Base-by-base conservation (phyloP, 2,797 vertebrate species). In the Gymnoscopelus braueri region DNA sequence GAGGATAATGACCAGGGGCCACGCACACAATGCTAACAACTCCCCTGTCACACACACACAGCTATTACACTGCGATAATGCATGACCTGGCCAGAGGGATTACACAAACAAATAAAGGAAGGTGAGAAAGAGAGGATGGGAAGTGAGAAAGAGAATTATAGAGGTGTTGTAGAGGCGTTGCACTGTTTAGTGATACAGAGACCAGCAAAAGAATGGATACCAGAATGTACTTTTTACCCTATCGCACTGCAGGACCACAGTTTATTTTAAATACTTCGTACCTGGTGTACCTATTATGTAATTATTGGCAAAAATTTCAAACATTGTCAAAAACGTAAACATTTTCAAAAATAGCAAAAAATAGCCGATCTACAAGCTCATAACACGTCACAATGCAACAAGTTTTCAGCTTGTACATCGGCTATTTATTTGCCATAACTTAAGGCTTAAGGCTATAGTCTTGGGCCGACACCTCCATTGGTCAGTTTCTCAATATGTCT, bases 11-110 rank as follows among this genome's bases (percentile, higher is more conserved):
- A 91, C 88, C 84, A 67, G 70, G 78, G 81, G 83, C 86, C 75
- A 77, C 71, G 49, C 84, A 79, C 88, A 90, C 91, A 90, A 89
- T 84, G 77, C 85, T 82, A 77, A 89, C 87, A 82, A 71, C 76
- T 75, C 75, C 81, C 73, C 72, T 72, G 80, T 87, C 80, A 88
- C 81, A 79, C 83, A 79, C 84, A 81, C 79, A 79, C 63, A 66
- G 82, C 88, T 87, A 89, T 90, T 88, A 87, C 77, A 81, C 82
- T 75, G 86, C 80, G 77, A 90, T 90, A 88, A 91, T 87, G 84
- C 87, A 86, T 85, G 84, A 80, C 71, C 77, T 78, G 60, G 26
- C 78, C 65, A 6, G 60, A 75, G 73, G 84, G 84, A 88, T 85
- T 83, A 88, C 78, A 82, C 76, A 75, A 78, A 82, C 79, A 87